Evolutionary conservation across 2,113 vertebrate species (phyloP), one percentile per base, ranked within the genome.

Genomic region (Furnarius figulus): DNA sequence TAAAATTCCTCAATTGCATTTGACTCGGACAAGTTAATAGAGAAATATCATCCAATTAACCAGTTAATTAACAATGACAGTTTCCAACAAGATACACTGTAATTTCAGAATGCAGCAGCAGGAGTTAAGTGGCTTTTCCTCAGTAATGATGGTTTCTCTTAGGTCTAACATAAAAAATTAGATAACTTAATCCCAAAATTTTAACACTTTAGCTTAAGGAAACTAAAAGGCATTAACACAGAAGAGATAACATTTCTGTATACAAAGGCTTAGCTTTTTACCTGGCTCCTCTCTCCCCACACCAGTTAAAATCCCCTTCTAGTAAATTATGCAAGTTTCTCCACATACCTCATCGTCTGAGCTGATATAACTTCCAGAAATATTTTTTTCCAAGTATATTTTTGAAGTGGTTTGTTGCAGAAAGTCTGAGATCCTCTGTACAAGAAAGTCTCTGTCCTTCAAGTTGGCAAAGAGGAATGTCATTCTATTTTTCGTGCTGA

Each of bases 401-500:
- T 98, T 99, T 78, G 99, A 99, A 76, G 98, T 99, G 5, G 99
- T 99, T 97, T 99, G 99, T 77, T 99, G 99, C 94, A 99, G 98
- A 94, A 99, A 99, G 96, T 99, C 99, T 0, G 99, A 99, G 97
- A 99, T 99, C 96, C 99, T 98, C 97, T 99, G 99, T 73, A 99
- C 99, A 53, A 99, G 98, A 89, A 99, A 99, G 98, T 99, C 99
- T 89, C 99, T 97, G 71, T 99, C 99, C 97, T 99, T 99, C 95
- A 99, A 97, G 93, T 99, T 99, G 95, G 99, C 99, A 62, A 99
- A 99, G 30, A 99, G 98, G 89, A 99, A 99, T 0, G 99, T 99
- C 99, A 99, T 99, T n/a, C 98, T 98, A 94, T 99, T 99, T 97
- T 99, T 99, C 8, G 99, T 99, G 95, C 99, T 99, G 98, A 99